phyloP scores from a whole-genome alignment of 2,888 invertebrate genomes.

The Harmothoe impar region DNA sequence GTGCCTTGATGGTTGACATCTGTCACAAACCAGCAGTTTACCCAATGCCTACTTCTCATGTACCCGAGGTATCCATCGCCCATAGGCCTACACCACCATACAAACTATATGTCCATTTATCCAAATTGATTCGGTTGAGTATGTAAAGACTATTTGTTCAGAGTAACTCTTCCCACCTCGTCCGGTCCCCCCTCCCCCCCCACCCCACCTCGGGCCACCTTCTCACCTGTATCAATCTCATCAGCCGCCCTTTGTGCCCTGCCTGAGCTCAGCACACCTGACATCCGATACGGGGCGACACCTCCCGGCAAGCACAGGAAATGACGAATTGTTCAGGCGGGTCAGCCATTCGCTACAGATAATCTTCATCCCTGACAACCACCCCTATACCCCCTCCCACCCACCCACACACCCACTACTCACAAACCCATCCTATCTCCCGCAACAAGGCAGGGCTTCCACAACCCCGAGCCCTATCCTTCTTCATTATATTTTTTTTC shows the following conservation, averaged over 20 bases:
- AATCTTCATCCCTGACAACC: neutral
- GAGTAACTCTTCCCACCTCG: neutral
- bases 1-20: too few relatives aligned
- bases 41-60: too few relatives aligned
- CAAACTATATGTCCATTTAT: too few relatives aligned
- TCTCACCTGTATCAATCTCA: constrained; percentile 21
- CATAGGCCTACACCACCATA: too few relatives aligned
- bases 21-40: too few relatives aligned
- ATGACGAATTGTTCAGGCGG: neutral
- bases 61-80: too few relatives aligned
- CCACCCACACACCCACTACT: neutral
- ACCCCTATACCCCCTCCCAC: neutral
- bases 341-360: neutral
- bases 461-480: neutral
- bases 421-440: neutral
- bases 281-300: neutral
- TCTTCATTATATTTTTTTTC: neutral
- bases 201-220: neutral
- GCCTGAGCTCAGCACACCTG: neutral
- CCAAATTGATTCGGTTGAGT: too few relatives aligned
- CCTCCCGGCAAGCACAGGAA: constrained; percentile 27
- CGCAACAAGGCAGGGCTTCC: neutral
- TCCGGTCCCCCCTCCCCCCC: neutral
- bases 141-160: neutral
- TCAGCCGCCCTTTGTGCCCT: neutral